Evolutionary conservation across 2,888 invertebrate species (phyloP).

Genomic region (Geophilus truncorum): DNA sequence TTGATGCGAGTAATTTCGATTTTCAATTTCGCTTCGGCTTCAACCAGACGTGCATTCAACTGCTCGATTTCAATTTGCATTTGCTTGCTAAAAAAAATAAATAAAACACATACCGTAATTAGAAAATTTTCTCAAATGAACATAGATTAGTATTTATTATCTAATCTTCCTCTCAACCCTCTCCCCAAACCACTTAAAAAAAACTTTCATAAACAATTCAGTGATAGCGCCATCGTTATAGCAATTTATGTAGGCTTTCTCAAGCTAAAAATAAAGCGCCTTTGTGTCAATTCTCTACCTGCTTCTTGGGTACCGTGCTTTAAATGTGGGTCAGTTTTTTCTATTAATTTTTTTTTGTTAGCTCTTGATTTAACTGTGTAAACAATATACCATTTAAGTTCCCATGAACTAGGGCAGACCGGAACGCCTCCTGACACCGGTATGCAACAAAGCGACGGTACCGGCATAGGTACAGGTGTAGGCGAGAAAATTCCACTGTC

Average conservation of each 20-base stretch:
- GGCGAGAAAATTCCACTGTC: not conserved
- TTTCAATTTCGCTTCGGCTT: constrained; percentile 93
- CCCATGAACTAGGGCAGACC: constrained; percentile 30
- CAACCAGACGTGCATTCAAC: constrained; percentile 87
- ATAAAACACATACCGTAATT: not conserved
- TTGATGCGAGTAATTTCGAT: constrained; percentile 93
- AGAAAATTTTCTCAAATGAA: not conserved
- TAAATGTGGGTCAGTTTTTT: no score
- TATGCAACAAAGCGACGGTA: not conserved
- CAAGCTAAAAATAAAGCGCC: not conserved
- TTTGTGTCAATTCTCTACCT: constrained; percentile 21
- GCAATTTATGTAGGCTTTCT: no score
- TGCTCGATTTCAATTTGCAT: constrained; percentile 97
- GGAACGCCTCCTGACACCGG: not conserved
- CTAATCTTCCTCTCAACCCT: no score
- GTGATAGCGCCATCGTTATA: no score
- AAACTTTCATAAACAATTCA: no score
- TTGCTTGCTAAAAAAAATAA: constrained; percentile 69
- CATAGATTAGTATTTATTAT: not conserved
- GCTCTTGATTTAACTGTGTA: no score
- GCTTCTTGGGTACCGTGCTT: not conserved
- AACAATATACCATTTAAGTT: constrained; percentile 31
- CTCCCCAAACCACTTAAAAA: no score
- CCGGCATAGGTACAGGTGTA: not conserved
- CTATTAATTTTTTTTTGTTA: no score